Evolutionary conservation across 2,888 invertebrate species (phyloP), one percentile per base, ranked within the genome.

Genomic region (Teleiodes luculella): DNA sequence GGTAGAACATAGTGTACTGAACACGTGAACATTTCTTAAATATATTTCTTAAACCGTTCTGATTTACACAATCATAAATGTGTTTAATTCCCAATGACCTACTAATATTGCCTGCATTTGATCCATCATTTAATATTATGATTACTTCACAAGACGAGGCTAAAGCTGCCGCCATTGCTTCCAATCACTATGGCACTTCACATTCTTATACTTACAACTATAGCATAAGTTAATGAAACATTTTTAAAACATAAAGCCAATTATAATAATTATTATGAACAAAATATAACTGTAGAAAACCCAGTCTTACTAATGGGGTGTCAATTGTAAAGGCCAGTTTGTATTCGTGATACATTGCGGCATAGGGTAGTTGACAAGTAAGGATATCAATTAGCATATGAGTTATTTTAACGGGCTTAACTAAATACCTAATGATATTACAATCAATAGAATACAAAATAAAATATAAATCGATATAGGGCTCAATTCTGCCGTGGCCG

Each of bases 271-370:
- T 24, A 43, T 20, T 43, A 43, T 24, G 20, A 43, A 16, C 59
- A 60, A 43, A 43, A 10, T 60, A 60, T 67, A 66, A 66, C 67
- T 63, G 53, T 56, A 59, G 60, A n/a, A n/a, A 68, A 66, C 65
- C 69, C 76, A 76, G 78, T 76, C 74, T 78, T 74, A 71, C 61
- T 65, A 64, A 66, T 58, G 61, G 66, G 68, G 66, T 65, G 63
- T 63, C 60, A 57, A 10, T 7, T 37, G 39, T 48, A 20, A n/a
- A 48, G 48, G 48, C 48, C 35, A 48, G 48, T 48, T 20, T 18
- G 11, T 28, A 3, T 30, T 46, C 10, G 10, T 33, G n/a, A 33
- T 33, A 8, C n/a, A 33, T 33, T 3, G 33, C 10, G 8, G 3
- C 3, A 35, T 52, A 35, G 1, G 6, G 20, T 37, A n/a, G n/a